Conservation (phyloP, 2,797 vertebrate genomes). For the Ibycter americanus region DNA sequence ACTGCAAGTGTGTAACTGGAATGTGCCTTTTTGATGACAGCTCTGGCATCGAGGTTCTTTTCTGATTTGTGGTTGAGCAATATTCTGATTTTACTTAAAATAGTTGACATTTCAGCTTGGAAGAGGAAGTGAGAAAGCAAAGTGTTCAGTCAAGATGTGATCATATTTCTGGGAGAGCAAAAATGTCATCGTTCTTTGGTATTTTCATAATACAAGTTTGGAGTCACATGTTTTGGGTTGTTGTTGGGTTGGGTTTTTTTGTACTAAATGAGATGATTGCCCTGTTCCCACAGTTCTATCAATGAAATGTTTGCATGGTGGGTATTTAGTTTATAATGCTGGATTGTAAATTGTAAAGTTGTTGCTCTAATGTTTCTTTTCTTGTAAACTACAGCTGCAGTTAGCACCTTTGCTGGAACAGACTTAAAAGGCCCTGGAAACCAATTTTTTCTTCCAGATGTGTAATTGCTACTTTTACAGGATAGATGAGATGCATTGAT, state of each 20-base stretch:
- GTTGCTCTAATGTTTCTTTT: background rate
- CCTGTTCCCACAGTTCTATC: background rate
- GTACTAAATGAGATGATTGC: background rate
- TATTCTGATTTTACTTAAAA: constrained; percentile 28
- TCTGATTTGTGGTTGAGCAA: constrained; percentile 12
- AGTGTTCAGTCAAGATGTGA: constrained; percentile 37
- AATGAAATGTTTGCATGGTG: background rate
- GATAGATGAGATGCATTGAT: background rate
- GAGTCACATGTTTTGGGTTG: background rate
- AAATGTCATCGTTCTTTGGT: constrained; percentile 50
- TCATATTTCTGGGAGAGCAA: constrained; percentile 54
- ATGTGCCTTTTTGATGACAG: background rate
- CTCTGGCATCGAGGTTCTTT: background rate
- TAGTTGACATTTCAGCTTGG: constrained; percentile 60
- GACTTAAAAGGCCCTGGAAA: background rate
- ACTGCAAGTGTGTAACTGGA: background rate
- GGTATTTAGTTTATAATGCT: background rate
- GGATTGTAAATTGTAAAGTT: background rate
- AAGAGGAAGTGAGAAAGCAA: constrained; percentile 45
- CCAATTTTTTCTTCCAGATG: background rate
- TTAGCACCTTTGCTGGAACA: background rate
- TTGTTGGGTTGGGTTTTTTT: background rate
- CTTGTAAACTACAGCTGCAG: background rate
- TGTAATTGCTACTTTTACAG: background rate
- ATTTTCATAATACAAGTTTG: constrained; percentile 33